A percentile compares a stretch with the other conserved stretches of the same genome.
phyloP scores from a whole-genome alignment of 1,140 invertebrate species.

The Pseudachorutes palmiensis region DNA sequence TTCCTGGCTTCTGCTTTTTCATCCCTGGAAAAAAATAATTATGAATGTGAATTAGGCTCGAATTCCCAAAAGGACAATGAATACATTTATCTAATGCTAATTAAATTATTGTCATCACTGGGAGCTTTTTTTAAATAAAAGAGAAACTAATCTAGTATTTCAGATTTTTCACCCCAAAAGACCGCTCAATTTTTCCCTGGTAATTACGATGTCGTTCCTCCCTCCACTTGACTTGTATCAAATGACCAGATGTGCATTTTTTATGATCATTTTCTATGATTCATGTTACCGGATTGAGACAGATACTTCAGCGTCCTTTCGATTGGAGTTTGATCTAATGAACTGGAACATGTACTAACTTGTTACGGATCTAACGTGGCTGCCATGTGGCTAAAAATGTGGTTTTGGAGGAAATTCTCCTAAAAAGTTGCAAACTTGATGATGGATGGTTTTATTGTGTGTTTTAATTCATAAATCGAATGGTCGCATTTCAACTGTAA shows the following conservation, averaged over 20 bases:
- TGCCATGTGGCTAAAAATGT: slow-evolving; percentile 2
- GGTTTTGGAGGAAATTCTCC: neutral
- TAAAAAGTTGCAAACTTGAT: neutral
- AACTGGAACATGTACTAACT: slow-evolving; percentile 3
- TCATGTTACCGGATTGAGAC: neutral
- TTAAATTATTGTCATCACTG: neutral
- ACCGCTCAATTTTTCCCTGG: neutral
- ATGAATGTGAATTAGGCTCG: neutral
- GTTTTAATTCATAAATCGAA: neutral
- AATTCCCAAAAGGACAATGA: slow-evolving; percentile 3
- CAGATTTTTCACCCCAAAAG: neutral
- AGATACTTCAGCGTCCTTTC: neutral
- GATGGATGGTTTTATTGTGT: slow-evolving; percentile 6
- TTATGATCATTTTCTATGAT: neutral
- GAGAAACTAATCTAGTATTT: neutral
- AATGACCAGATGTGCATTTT: neutral
- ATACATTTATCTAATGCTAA: slow-evolving; percentile 2
- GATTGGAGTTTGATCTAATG: slow-evolving; percentile 4
- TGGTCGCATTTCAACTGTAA: too few relatives aligned
- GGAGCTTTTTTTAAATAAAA: neutral
- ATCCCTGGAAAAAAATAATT: neutral
- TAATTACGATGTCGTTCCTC: neutral
- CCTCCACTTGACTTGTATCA: neutral
- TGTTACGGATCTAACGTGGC: too few relatives aligned
- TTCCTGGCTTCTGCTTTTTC: neutral